Evolutionary conservation across 1,140 invertebrate genomes (phyloP).

Genomic region (Gonatopus flavifemur): DNA sequence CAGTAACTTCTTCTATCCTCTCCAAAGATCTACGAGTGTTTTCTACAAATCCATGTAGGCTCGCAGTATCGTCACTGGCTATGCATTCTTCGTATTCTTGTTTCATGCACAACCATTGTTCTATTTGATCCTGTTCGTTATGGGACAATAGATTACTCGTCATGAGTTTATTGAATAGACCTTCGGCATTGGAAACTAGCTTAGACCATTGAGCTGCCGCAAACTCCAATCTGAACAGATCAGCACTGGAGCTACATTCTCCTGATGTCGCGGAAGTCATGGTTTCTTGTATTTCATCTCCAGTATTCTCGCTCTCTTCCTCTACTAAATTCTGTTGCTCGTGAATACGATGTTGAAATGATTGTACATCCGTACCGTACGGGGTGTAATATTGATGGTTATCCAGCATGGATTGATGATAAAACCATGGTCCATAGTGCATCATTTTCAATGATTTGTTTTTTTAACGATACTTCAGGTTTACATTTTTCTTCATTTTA

Average conservation of each 20-base stretch:
- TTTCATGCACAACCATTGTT: conserved; percentile 81
- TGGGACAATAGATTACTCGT: conserved; percentile 64
- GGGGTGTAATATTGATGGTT: conserved; percentile 44
- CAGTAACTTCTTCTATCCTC: conserved; percentile 67
- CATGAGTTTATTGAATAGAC: conserved; percentile 72
- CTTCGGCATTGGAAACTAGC: conserved; percentile 79
- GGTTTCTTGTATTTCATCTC: conserved; percentile 47
- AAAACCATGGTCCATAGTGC: conserved; percentile 47
- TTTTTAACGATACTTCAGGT: too few relatives aligned
- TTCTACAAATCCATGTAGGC: conserved; percentile 51
- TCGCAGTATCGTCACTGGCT: conserved; percentile 60
- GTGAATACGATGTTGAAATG: conserved; percentile 35
- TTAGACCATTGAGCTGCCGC: conserved; percentile 80
- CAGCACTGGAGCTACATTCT: conserved; percentile 48
- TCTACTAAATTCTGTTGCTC: conserved; percentile 31
- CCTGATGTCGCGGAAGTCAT: conserved; percentile 52
- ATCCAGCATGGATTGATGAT: conserved; percentile 41
- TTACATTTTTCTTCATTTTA: too few relatives aligned
- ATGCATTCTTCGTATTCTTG: conserved; percentile 84
- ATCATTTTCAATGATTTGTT: too few relatives aligned
- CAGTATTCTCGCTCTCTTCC: conserved; percentile 46
- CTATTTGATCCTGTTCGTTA: conserved; percentile 75
- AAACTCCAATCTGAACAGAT: conserved; percentile 75
- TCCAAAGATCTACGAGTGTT: conserved; percentile 63
- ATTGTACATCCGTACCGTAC: conserved; percentile 38